These are phyloP conservation scores for Acrobasis suavella DNA, from an alignment of 2,888 invertebrate species.

Conservation along the genomic window DNA sequence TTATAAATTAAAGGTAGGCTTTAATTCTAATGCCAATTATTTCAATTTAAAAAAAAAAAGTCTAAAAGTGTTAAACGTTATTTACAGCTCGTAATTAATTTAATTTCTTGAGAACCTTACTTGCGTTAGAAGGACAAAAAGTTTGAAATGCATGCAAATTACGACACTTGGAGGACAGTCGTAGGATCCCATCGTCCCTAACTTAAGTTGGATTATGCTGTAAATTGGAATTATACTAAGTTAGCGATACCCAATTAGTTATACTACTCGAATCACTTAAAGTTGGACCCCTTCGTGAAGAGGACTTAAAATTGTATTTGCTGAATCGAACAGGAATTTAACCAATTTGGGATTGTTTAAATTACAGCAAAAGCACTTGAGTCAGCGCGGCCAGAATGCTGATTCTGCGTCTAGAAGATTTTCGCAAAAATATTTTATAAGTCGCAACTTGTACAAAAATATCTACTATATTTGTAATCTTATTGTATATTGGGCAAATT, in stretches of 20 bases:
- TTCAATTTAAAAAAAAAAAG: too few relatives aligned
- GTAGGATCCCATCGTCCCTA: slow-evolving; percentile 40
- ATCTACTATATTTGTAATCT: too few relatives aligned
- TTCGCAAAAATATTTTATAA: neutral
- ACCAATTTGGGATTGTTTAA: slow-evolving; percentile 28
- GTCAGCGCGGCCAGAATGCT: neutral
- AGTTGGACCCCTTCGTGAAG: slow-evolving; percentile 32
- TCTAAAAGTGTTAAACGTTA: neutral
- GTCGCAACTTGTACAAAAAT: too few relatives aligned
- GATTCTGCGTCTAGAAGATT: neutral
- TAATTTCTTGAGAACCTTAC: slow-evolving; percentile 29
- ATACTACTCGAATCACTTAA: slow-evolving; percentile 38
- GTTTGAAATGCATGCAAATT: slow-evolving; percentile 50
- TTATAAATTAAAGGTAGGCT: too few relatives aligned
- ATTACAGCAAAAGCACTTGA: slow-evolving; percentile 16
- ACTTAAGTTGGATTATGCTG: slow-evolving; percentile 49
- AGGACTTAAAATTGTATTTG: slow-evolving; percentile 34
- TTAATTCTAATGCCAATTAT: too few relatives aligned
- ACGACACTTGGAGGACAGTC: slow-evolving; percentile 33
- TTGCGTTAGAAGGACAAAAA: slow-evolving; percentile 40
- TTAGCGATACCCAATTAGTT: slow-evolving; percentile 44
- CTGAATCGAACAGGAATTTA: slow-evolving; percentile 32
- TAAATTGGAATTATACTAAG: slow-evolving; percentile 49
- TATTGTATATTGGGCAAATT: too few relatives aligned
- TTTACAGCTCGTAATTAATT: neutral